Evolutionary conservation across 1,140 invertebrate genomes (phyloP), one percentile per base, ranked within the genome.

Genomic region (Diorhabda carinulata): DNA sequence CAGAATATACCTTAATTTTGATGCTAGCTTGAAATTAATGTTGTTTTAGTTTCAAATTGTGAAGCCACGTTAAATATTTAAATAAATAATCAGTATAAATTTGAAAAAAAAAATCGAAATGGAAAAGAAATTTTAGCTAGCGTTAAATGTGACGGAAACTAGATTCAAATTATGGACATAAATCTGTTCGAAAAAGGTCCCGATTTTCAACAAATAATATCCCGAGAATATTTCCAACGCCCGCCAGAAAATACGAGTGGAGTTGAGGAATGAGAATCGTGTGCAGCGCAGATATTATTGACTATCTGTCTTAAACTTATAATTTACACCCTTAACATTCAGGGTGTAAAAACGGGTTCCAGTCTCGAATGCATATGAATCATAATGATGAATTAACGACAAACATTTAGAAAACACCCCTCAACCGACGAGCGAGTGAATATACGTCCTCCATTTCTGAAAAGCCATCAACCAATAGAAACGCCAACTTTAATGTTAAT

Each of bases 381-480:
- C 79, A 80, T 80, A 78, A 80, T 80, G 79, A 80, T 80, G 79
- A 80, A 80, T 80, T 80, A 80, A 79, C 79, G 79, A 80, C 79
- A 79, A 79, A 79, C 79, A 79, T 80, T 80, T 79, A 80, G 79
- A 80, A 80, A 80, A 80, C 78, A 78, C 77, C 78, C 78, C 76
- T 78, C 75, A 73, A 74, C 70, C 68, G 71, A 66, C 59, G 52
- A 65, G 10, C 68, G 68, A 66, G 69, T 25, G 25, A 25, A 25
- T 70, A 60, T 67, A 70, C 68, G 57, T 67, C 65, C 47, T 65
- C 40, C 47, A 25, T 60, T 64, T 40, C n/a, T 9, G 45, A 67
- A 70, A 57, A 64, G 65, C 56, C 69, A 66, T 64, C 68, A 62
- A 60, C 58, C 47, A 64, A 47, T 61, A 42, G 61, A 47, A 41